A percentile compares a stretch with the other conserved stretches of the same genome.
These are phyloP conservation scores for Spisula subtruncata DNA, from an alignment of 2,888 invertebrate species.

Conservation along the genomic window DNA sequence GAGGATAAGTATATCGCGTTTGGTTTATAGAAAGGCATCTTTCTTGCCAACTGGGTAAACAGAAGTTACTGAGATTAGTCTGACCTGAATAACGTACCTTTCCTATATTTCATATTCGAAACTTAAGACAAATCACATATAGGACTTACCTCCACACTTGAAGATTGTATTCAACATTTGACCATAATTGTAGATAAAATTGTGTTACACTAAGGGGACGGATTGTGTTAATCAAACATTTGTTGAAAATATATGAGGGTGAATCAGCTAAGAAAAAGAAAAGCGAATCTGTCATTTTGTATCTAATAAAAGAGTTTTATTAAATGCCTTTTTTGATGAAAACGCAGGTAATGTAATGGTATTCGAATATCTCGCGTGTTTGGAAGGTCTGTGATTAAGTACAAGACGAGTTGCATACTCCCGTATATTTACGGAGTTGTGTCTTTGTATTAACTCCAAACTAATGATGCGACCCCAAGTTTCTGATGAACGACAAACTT, in stretches of 20 bases:
- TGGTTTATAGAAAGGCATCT: too few species aligned
- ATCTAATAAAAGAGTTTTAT: not conserved
- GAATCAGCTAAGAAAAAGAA: not conserved
- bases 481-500: not conserved
- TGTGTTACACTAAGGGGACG: too few species aligned
- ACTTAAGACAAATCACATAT: too few species aligned
- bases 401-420: not conserved
- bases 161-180: too few species aligned
- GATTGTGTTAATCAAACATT: not conserved
- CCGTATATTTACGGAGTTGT: not conserved
- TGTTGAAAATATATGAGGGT: not conserved
- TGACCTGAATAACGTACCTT: too few species aligned
- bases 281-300: not conserved
- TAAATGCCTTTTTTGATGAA: not conserved
- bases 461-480: not conserved
- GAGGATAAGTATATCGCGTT: too few species aligned
- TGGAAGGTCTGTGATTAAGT: slow-evolving; percentile 8
- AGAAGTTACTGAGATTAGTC: too few species aligned
- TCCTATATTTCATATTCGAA: too few species aligned
- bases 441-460: not conserved
- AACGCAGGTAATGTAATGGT: not conserved
- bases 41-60: too few species aligned
- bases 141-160: too few species aligned
- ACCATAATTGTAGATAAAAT: too few species aligned
- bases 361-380: not conserved